A percentile compares a stretch with the other conserved stretches of the same genome.
Conservation (phyloP, 1,140 invertebrate species). For the Heliconius hewitsoni region DNA sequence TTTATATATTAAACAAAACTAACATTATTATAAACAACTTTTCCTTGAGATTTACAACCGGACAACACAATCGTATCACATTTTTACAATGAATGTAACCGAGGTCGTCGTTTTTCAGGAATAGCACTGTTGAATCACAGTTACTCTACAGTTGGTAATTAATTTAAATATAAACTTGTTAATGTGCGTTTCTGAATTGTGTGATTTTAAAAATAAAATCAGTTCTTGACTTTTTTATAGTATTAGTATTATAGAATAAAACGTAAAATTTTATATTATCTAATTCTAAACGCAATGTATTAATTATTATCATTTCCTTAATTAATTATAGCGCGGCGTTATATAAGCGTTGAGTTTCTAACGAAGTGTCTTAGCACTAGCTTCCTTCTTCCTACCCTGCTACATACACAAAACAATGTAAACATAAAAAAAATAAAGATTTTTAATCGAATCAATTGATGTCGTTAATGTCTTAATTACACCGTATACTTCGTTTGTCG, state of each 20-base stretch:
- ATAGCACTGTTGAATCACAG: slow-evolving; percentile 1
- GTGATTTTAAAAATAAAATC: background rate
- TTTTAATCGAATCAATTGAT: too few species aligned
- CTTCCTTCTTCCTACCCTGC: too few species aligned
- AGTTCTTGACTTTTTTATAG: background rate
- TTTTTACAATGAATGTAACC: background rate
- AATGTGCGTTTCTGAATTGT: background rate
- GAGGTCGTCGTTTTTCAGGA: slow-evolving; percentile 9
- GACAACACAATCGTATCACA: background rate
- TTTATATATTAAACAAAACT: background rate
- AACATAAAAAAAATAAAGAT: too few species aligned
- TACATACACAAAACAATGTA: too few species aligned
- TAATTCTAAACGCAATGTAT: too few species aligned
- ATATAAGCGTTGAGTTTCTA: too few species aligned
- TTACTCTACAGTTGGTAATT: background rate
- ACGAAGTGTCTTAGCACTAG: too few species aligned
- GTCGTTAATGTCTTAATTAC: too few species aligned
- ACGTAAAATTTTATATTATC: too few species aligned
- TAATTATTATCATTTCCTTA: too few species aligned
- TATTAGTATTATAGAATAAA: background rate
- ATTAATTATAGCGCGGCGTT: too few species aligned
- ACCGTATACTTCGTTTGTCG: too few species aligned
- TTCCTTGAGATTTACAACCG: background rate
- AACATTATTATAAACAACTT: background rate
- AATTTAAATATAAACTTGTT: background rate